Conservation (phyloP, 1,140 invertebrate species). For the Aphidius gifuensis region DNA sequence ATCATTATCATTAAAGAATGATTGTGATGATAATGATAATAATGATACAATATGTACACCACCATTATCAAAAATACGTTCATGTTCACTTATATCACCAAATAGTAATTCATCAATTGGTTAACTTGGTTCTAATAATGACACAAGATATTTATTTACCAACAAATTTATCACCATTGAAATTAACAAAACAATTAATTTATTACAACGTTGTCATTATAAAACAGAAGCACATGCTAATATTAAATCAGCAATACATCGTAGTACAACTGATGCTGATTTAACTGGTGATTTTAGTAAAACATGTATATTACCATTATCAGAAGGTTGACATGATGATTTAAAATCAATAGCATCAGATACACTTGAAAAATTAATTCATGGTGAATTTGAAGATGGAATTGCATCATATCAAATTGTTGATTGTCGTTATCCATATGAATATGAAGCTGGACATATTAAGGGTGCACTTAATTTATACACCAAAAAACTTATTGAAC, state of each 20-base stretch:
- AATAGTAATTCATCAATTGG: conserved; percentile 39
- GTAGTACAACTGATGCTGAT: conserved; percentile 64
- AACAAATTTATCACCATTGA: conserved; percentile 8
- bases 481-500: conserved; percentile 69
- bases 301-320: conserved; percentile 76
- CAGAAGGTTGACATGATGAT: conserved; percentile 76
- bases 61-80: conserved; percentile 43
- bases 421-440: conserved; percentile 93
- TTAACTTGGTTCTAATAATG: conserved; percentile 36
- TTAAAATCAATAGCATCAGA: conserved; percentile 76
- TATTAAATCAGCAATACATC: conserved; percentile 64
- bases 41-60: conserved; percentile 22
- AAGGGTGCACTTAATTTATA: conserved; percentile 79
- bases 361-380: conserved; percentile 71
- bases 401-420: conserved; percentile 68
- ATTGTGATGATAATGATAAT: conserved; percentile 33
- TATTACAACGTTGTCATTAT: conserved; percentile 56
- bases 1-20: conserved; percentile 36
- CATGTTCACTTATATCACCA: conserved; percentile 53
- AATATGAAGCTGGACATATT: conserved; percentile 96
- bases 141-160: conserved; percentile 8
- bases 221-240: conserved; percentile 57
- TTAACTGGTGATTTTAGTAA: conserved; percentile 82
- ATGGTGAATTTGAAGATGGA: conserved; percentile 63
- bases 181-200: conserved; percentile 11